phyloP scores from a whole-genome alignment of 1,140 invertebrate species.

The Drusus annulatus region DNA sequence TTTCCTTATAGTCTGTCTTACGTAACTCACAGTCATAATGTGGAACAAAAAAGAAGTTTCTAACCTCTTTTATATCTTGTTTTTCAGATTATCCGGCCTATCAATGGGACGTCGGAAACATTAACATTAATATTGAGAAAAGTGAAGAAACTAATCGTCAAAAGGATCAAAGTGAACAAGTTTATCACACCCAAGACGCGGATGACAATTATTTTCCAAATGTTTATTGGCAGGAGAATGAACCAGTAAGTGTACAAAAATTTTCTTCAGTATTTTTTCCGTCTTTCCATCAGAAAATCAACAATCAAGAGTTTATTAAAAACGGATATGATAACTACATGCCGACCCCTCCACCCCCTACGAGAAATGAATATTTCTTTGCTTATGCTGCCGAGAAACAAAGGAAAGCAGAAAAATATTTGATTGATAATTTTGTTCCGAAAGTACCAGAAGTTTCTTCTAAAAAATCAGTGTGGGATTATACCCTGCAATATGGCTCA shows the following conservation, averaged over 20 bases:
- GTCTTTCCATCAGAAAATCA: slow-evolving; percentile 8
- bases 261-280: slow-evolving; percentile 15
- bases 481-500: too few species aligned
- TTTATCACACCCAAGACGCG: too few species aligned
- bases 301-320: background rate
- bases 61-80: too few species aligned
- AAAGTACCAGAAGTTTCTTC: background rate
- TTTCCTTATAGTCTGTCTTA: too few species aligned
- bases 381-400: background rate
- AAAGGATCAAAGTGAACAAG: too few species aligned
- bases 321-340: background rate
- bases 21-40: too few species aligned
- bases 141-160: too few species aligned
- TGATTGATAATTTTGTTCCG: slow-evolving; percentile 30
- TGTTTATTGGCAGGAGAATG: background rate
- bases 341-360: background rate
- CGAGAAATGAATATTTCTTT: background rate
- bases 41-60: too few species aligned
- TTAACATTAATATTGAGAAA: too few species aligned
- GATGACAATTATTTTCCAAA: too few species aligned
- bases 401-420: slow-evolving; percentile 45
- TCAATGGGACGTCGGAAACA: too few species aligned
- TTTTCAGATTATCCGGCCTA: too few species aligned
- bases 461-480: background rate
- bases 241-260: slow-evolving; percentile 20